Percentiles rank a stretch among this genome's conserved stretches.
These are phyloP conservation scores for Gari tellinella DNA, from an alignment of 2,888 invertebrate genomes.

Conservation along the genomic window DNA sequence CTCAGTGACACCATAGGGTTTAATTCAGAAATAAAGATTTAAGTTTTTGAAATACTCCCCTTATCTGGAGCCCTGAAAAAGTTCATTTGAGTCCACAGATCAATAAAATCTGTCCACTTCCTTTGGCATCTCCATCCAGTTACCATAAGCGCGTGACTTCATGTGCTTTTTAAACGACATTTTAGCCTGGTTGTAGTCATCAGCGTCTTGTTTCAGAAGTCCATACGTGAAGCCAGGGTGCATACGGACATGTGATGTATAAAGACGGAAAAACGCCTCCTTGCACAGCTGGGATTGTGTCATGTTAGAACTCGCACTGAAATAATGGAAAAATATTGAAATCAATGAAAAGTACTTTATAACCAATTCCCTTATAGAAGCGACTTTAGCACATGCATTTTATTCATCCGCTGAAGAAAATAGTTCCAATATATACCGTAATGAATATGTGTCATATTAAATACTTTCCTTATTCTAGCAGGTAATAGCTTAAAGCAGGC, in stretches of 20 bases:
- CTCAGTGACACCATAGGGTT: too few species aligned
- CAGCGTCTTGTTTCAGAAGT: slow-evolving; percentile 52
- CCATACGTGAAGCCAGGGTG: slow-evolving; percentile 19
- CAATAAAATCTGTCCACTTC: slow-evolving; percentile 79
- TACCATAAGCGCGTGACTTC: slow-evolving; percentile 71
- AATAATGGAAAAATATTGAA: slow-evolving; percentile 7
- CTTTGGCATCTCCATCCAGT: slow-evolving; percentile 82
- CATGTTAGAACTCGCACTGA: slow-evolving; percentile 23
- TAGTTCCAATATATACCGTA: too few species aligned
- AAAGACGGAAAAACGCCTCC: slow-evolving; percentile 18
- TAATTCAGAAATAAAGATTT: too few species aligned
- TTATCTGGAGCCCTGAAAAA: too few species aligned
- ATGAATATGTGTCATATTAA: too few species aligned
- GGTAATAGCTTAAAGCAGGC: too few species aligned
- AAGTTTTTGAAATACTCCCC: too few species aligned
- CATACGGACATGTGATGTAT: slow-evolving; percentile 1
- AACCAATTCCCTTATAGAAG: too few species aligned
- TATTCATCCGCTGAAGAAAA: too few species aligned
- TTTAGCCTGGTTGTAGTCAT: slow-evolving; percentile 71
- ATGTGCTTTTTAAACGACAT: slow-evolving; percentile 72
- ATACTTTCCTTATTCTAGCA: too few species aligned
- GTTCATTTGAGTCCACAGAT: too few species aligned
- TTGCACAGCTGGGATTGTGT: slow-evolving; percentile 42
- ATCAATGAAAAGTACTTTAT: background rate
- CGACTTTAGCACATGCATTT: too few species aligned